phyloP scores from a whole-genome alignment of 1,140 invertebrate genomes.

The Drosophila bocki region DNA sequence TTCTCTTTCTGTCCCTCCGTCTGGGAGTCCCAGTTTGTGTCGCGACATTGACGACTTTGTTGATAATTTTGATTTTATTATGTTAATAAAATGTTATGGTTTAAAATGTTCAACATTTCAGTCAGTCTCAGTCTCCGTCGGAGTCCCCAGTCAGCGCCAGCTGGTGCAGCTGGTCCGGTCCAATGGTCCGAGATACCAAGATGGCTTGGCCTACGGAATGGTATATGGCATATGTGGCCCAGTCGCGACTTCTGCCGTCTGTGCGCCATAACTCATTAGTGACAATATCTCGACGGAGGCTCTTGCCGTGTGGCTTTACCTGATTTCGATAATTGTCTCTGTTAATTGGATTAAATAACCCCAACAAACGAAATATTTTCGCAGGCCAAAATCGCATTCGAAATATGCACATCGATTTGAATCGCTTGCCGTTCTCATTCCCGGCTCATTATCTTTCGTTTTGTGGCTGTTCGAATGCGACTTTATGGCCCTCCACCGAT shows the following conservation, averaged over 20 bases:
- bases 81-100: constrained; percentile 85
- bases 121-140: constrained; percentile 35
- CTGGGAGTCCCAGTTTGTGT: constrained; percentile 49
- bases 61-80: constrained; percentile 85
- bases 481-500: constrained; percentile 54
- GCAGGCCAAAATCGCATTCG: constrained; percentile 57
- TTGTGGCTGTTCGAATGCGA: constrained; percentile 36
- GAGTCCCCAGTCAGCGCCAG: constrained; percentile 29
- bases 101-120: constrained; percentile 82
- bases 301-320: constrained; percentile 72
- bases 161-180: constrained; percentile 50
- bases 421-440: constrained; percentile 53
- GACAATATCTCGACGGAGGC: constrained; percentile 70
- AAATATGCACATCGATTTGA: constrained; percentile 81
- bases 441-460: constrained; percentile 62
- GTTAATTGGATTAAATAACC: constrained; percentile 84
- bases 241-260: constrained; percentile 65
- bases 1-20: constrained; percentile 29
- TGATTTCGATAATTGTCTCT: constrained; percentile 81
- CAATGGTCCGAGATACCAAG: constrained; percentile 27
- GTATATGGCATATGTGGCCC: constrained; percentile 11
- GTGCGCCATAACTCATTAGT: constrained; percentile 84
- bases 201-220: constrained; percentile 3
- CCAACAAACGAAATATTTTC: constrained; percentile 67
- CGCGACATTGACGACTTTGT: constrained; percentile 84